These are phyloP conservation scores for Aphidoletes aphidimyza DNA, from an alignment of 2,888 invertebrate genomes.

Conservation along the genomic window DNA sequence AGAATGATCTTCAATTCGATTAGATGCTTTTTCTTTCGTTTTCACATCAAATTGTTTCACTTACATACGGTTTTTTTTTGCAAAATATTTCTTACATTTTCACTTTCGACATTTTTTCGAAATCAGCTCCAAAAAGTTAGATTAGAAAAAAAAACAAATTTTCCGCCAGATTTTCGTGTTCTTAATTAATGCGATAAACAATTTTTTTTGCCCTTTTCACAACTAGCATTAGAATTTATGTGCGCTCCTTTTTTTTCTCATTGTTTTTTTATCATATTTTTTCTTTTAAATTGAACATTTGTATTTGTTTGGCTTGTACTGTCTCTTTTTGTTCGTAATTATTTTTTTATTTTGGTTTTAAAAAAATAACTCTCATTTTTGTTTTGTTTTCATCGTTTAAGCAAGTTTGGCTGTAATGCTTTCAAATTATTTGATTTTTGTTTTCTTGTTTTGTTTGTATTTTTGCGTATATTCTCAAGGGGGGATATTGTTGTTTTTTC, in stretches of 20 bases:
- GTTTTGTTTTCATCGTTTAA: not conserved
- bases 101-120: conserved; percentile 15
- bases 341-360: not conserved
- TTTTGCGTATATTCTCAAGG: not conserved
- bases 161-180: not conserved
- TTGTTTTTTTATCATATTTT: too few relatives aligned
- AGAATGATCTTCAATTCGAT: conserved; percentile 1
- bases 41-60: not conserved
- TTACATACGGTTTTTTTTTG: not conserved
- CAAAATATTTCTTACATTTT: not conserved
- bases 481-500: conserved; percentile 37
- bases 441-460: not conserved
- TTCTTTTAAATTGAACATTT: not conserved
- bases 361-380: conserved; percentile 20
- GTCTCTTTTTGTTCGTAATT: conserved; percentile 5
- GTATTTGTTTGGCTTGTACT: conserved; percentile 27
- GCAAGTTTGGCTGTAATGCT: conserved; percentile 43
- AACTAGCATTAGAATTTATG: not conserved
- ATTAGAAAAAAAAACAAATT: too few relatives aligned
- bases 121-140: conserved; percentile 20
- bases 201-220: not conserved
- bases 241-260: too few relatives aligned
- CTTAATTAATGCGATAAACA: not conserved
- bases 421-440: not conserved
- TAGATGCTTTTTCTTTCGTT: conserved; percentile 51